Base-by-base conservation (phyloP, 2,888 invertebrate species). In the Ormyrus nitidulus region DNA sequence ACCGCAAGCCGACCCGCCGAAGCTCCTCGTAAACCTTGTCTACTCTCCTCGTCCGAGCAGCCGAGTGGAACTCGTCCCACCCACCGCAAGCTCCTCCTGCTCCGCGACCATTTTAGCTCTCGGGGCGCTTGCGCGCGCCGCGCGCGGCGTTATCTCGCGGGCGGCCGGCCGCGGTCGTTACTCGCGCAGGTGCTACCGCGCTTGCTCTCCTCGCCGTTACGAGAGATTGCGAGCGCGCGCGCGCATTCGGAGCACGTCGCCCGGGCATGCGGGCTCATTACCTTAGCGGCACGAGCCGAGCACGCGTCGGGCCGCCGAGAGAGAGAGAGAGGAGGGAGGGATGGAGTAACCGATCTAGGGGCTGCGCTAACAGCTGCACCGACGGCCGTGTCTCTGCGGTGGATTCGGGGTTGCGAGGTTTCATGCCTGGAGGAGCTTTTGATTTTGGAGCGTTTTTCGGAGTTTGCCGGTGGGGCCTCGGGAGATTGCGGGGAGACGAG, bases 261-360 rank as follows among this genome's bases (percentile, higher is more conserved):
- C 9, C 44, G 34, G n/a, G 13, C 64, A 66, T 71, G 71, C 71
- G 72, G 69, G 68, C 54, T 75, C 65, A 71, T 61, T 64, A 73
- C n/a, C 51, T 4, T 44, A 68, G 73, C 49, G 77, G 78, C 79
- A 79, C 77, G 80, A 75, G 80, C 51, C 77, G 51, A 53, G 77
- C 62, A 72, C 71, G 68, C 68, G 48, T 56, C 34, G 34, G 56
- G 13, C 53, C 34, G 59, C 34, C 34, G 53, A 8, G 34, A 19
- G 59, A 59, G 19, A 59, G 51, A 53, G 53, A 13, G 7, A 49
- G 49, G 49, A n/a, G 13, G 7, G 6, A 49, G 49, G 51, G 61
- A 72, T 71, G 9, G 19, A 51, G 51, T 9, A 56, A 48, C 65
- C 5, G 51, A 48, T 19, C 19, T 19, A 19, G 19, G 19, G 19